Percentiles rank a stretch among this genome's conserved stretches.
Evolutionary conservation across 23 tunicate species (phyloP).

Genomic region (Trididemnum nubilum): DNA sequence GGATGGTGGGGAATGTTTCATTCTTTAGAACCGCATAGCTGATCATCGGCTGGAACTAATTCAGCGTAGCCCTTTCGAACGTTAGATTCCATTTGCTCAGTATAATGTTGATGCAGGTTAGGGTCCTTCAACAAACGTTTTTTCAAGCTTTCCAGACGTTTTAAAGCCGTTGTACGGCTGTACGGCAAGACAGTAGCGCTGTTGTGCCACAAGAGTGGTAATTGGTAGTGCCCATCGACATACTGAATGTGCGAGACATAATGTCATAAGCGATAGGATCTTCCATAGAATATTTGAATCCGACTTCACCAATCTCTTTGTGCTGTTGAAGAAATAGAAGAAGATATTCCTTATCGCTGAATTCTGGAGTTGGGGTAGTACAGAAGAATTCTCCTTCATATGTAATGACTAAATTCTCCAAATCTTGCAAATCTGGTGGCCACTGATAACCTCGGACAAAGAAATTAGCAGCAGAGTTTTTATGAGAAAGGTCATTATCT

Average conservation of each 20-base stretch:
- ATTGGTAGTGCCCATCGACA: conserved; percentile 5
- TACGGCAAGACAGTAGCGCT: background rate
- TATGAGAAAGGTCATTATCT: background rate
- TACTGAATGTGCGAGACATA: background rate
- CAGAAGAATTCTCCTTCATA: background rate
- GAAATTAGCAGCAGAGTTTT: background rate
- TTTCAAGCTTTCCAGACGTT: no score
- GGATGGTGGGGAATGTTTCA: no score
- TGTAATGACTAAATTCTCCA: background rate
- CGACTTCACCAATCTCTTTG: background rate
- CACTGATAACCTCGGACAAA: background rate
- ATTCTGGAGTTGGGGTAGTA: background rate
- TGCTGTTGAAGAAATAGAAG: background rate
- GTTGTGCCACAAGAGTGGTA: background rate
- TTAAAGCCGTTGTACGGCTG: background rate
- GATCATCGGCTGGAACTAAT: no score
- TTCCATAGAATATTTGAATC: conserved; percentile 2
- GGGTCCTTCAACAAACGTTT: no score
- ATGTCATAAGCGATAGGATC: conserved; percentile 1
- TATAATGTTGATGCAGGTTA: no score
- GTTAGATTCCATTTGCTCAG: no score
- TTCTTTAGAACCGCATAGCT: no score
- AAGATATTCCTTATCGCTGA: background rate
- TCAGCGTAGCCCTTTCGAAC: no score
- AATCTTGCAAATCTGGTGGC: background rate